A percentile compares a stretch with the other conserved stretches of the same genome.
Conservation (phyloP, 1,140 invertebrate genomes). For the Heliconius melpomene region DNA sequence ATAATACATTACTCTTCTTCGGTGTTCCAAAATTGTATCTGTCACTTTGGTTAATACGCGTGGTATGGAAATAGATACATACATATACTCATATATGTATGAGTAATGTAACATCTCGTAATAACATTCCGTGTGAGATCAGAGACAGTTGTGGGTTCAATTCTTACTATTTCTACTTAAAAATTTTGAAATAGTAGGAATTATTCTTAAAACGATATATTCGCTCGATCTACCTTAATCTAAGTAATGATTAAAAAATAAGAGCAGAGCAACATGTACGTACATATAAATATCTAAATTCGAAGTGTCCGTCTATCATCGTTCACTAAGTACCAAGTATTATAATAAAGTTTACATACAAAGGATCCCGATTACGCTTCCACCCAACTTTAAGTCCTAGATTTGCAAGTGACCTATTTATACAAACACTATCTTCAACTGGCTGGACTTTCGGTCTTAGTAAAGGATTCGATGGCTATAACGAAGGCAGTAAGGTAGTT, state of each 20-base stretch:
- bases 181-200: too few relatives aligned
- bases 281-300: not conserved
- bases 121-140: not conserved
- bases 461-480: too few relatives aligned
- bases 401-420: not conserved
- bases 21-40: not conserved
- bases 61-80: not conserved
- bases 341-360: not conserved
- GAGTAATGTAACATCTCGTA: not conserved
- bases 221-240: too few relatives aligned
- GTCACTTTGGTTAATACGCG: conserved; percentile 4
- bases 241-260: too few relatives aligned
- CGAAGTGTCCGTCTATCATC: not conserved
- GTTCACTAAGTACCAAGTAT: not conserved
- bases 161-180: too few relatives aligned
- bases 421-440: not conserved
- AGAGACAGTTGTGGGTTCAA: too few relatives aligned
- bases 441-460: not conserved
- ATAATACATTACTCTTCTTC: not conserved
- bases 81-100: not conserved
- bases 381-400: not conserved
- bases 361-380: not conserved
- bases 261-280: too few relatives aligned
- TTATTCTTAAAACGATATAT: too few relatives aligned
- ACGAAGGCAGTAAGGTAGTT: too few relatives aligned